Base-by-base conservation (phyloP, 1,140 invertebrate genomes). In the Steinernema khuongi region DNA sequence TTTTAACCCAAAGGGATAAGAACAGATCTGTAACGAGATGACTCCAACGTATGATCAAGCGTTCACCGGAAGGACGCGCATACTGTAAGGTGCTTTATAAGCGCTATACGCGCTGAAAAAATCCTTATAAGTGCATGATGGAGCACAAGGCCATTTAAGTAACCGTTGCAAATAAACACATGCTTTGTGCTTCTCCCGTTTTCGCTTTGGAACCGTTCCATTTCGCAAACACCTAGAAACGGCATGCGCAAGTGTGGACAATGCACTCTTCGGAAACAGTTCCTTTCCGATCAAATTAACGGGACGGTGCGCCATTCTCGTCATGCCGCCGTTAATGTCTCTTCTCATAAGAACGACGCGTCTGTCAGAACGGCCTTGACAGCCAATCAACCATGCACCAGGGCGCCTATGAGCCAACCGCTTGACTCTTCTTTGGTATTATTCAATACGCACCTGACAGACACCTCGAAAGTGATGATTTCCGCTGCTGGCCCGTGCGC, bases 261-360 rank as follows among this genome's bases (percentile, higher is more conserved):
- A 60, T 60, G 50, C 50, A 60, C 50, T 60, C 26, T 60, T 22
- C 50, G 11, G 7, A 60, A 60, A 60, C 50, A n/a, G 50, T 60
- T 60, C 22, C 26, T 26, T 22, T 26, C 50, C 50, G 50, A 60
- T 60, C 50, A 60, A 60, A 60, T 60, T 60, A 60, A 60, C 50
- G 19, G 19, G 26, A n/a, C 7, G 50, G 14, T 14, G 14, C 50
- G 50, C 19, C 50, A 60, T 60, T 60, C 50, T 60, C 7, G 7
- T 60, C 50, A n/a, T 22, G 36, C n/a, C 36, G 36, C 36, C 36
- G 36, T 41, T 41, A 60, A 22, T 60, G 50, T 60, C 50, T 60
- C 19, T 22, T 60, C 50, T 60, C 50, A 60, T 60, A 14, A 60
- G 50, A 4, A 17, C 50, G 50, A 41, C 22, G 50, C 22, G 50